Evolutionary conservation across 2,113 vertebrate species (phyloP).

Genomic region (Etheostoma cragini): DNA sequence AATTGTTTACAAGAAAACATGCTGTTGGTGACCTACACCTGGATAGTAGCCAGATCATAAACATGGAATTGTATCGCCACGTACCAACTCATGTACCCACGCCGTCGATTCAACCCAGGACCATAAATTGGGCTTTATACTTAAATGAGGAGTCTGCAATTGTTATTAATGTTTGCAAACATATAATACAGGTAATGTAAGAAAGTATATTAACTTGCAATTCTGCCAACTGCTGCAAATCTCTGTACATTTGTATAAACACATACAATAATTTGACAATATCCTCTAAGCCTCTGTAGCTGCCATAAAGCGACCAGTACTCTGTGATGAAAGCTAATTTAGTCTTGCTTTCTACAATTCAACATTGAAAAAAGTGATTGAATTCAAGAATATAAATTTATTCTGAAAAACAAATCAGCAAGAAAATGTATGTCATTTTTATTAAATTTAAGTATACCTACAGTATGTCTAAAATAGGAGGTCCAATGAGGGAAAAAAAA

Average conservation of each 20-base stretch:
- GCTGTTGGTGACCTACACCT: not conserved
- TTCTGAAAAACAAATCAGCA: not conserved
- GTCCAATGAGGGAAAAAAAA: not conserved
- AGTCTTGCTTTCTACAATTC: not conserved
- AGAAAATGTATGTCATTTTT: not conserved
- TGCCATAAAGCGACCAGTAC: not conserved
- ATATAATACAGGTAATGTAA: no score
- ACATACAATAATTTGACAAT: not conserved
- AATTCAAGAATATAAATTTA: no score
- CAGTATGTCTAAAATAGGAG: not conserved
- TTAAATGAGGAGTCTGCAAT: no score
- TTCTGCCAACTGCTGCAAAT: not conserved
- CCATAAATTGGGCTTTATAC: no score
- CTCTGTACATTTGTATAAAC: not conserved
- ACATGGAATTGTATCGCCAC: not conserved
- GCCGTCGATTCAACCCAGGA: no score
- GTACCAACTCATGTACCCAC: no score
- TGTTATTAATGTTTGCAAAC: no score
- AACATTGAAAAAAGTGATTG: not conserved
- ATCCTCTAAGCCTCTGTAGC: not conserved
- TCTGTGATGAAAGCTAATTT: not conserved
- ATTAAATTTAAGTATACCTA: not conserved
- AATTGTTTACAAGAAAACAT: not conserved
- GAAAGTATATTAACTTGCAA: no score
- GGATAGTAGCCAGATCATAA: not conserved